These are phyloP conservation scores for Belgica antarctica DNA, from an alignment of 2,888 invertebrate genomes.

Conservation along the genomic window DNA sequence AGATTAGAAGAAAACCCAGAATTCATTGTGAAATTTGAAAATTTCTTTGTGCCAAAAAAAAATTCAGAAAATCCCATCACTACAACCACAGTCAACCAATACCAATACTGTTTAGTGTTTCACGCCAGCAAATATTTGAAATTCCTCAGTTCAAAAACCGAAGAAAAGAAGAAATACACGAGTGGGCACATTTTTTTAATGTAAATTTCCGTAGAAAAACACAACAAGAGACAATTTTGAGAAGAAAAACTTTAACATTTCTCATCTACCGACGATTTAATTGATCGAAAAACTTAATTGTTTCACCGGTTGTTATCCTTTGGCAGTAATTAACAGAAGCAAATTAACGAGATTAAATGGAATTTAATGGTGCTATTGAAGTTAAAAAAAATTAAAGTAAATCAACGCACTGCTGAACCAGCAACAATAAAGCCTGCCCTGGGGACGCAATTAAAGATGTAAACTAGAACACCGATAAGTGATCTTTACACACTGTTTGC, in stretches of 20 bases:
- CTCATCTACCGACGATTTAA: neutral
- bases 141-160: conserved; percentile 27
- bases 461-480: conserved; percentile 26
- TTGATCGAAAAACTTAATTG: conserved; percentile 36
- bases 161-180: conserved; percentile 29
- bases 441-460: conserved; percentile 3
- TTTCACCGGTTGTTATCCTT: conserved; percentile 26
- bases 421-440: neutral
- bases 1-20: neutral
- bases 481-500: conserved; percentile 10
- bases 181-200: conserved; percentile 35
- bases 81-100: conserved; percentile 18
- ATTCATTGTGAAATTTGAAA: neutral
- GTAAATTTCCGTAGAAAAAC: conserved; percentile 4
- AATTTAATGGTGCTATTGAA: conserved; percentile 1
- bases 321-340: neutral
- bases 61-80: conserved; percentile 17
- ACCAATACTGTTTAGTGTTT: neutral
- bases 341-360: conserved; percentile 28
- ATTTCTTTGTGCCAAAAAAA: conserved; percentile 39
- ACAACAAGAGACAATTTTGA: conserved; percentile 3
- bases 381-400: neutral
- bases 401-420: neutral
- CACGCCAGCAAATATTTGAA: conserved; percentile 37
- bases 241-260: neutral